Conservation (phyloP, 1,140 invertebrate species). For the Atta texana region DNA sequence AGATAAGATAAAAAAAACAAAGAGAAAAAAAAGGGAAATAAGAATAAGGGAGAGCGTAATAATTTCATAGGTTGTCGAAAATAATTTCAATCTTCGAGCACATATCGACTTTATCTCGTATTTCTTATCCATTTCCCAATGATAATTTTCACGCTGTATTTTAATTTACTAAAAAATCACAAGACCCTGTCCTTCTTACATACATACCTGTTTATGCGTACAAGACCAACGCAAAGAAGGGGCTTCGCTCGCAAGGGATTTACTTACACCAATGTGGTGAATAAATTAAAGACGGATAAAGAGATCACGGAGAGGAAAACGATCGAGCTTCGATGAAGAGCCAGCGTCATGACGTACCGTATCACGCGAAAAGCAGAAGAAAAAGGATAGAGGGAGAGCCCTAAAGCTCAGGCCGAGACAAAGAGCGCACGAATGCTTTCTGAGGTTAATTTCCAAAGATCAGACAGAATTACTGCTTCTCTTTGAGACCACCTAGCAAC, state of each 20-base stretch:
- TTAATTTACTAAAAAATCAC: constrained; percentile 28
- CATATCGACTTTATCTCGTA: constrained; percentile 11
- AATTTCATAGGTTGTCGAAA: constrained; percentile 25
- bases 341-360: constrained; percentile 40
- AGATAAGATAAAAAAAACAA: background rate
- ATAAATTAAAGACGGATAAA: constrained; percentile 34
- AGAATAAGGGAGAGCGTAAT: constrained; percentile 25
- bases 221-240: background rate
- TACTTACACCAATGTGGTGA: constrained; percentile 8
- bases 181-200: constrained; percentile 30
- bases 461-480: constrained; percentile 82
- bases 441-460: constrained; percentile 66
- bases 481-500: constrained; percentile 83
- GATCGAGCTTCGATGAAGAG: constrained; percentile 43
- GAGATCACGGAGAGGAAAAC: constrained; percentile 52
- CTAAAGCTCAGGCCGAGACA: background rate
- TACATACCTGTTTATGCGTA: constrained; percentile 6
- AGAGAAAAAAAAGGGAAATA: constrained; percentile 18
- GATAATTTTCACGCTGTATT: background rate
- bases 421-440: constrained; percentile 39
- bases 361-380: constrained; percentile 55
- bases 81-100: background rate
- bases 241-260: background rate
- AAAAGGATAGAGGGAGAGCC: constrained; percentile 42
- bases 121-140: constrained; percentile 20